Base-by-base conservation (phyloP, 2,888 invertebrate genomes). In the Spodoptera exigua region DNA sequence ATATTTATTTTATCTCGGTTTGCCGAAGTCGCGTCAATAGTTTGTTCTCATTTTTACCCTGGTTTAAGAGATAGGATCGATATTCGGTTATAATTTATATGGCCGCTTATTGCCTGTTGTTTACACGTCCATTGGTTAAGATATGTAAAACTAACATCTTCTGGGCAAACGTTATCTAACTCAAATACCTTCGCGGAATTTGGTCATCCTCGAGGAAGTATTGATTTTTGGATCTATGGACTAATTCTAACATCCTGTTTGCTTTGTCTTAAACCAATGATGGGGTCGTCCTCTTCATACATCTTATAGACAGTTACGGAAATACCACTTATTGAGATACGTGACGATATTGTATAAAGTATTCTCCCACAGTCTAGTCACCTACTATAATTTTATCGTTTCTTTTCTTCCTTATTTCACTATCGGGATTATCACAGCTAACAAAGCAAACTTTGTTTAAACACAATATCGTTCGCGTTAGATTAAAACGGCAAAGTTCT, bases 1-100 rank as follows among this genome's bases (percentile, higher is more conserved):
- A 94, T 94, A 94, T 94, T 94, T 93, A 93, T 93, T 93, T 91
- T 93, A 93, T 92, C 92, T 92, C 80, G 93, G 94, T 93, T 93
- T 92, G 92, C 93, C 92, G 93, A 89, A 90, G 91, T 90, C 91
- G 85, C 93, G 92, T 92, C 93, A 91, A 92, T 90, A 93, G 91
- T 90, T 89, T 91, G 91, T 92, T 91, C 86, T 83, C 88, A 90
- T 91, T 92, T 90, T 92, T 90, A 89, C 88, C 85, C 83, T 69
- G 83, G 82, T 83, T 86, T 88, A 85, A 86, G 85, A 90, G 90
- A 91, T 91, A 89, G 88, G 87, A 89, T 89, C 89, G 87, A 89
- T 90, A 88, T 89, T 87, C 82, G 70, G 85, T 87, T 89, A 90
- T 91, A 93, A 92, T 91, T 93, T 92, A 90, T 91, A 90, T 87